Evolutionary conservation across 2,888 invertebrate species (phyloP).

Genomic region (Drosophila hamatofila): DNA sequence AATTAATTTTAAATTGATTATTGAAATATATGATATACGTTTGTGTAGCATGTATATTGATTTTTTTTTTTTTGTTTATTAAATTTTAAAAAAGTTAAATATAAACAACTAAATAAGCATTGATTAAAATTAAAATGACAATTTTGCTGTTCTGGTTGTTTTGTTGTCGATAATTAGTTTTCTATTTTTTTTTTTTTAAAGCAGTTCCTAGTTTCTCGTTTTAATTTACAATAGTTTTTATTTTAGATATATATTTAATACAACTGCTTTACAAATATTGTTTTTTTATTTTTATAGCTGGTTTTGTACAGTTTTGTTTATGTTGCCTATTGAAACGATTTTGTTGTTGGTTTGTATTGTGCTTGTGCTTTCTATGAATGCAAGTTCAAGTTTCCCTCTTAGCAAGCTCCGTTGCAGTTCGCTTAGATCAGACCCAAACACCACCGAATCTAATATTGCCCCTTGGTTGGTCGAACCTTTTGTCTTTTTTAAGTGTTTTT

Average conservation of each 20-base stretch:
- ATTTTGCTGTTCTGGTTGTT: constrained; percentile 60
- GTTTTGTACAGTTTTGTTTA: constrained; percentile 52
- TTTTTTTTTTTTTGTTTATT: constrained; percentile 38
- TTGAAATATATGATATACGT: constrained; percentile 62
- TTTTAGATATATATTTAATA: constrained; percentile 33
- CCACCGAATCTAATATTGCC: constrained; percentile 8
- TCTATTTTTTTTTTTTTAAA: constrained; percentile 6
- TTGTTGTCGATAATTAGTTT: constrained; percentile 23
- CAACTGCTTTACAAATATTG: constrained; percentile 33
- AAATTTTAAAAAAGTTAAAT: constrained; percentile 37
- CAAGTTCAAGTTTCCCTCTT: constrained; percentile 20
- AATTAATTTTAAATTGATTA: constrained; percentile 68
- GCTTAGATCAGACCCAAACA: neutral
- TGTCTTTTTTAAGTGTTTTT: constrained; percentile 22
- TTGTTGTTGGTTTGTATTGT: constrained; percentile 29
- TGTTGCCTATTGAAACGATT: constrained; percentile 41
- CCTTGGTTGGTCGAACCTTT: constrained; percentile 21
- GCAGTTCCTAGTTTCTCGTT: constrained; percentile 32
- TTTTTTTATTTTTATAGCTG: constrained; percentile 33
- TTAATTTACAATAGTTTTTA: constrained; percentile 37
- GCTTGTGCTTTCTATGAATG: constrained; percentile 35
- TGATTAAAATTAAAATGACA: constrained; percentile 62
- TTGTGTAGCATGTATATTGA: constrained; percentile 46
- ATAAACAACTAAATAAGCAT: constrained; percentile 50
- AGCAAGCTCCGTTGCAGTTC: constrained; percentile 7